Evolutionary conservation across 2,888 invertebrate genomes (phyloP).

Genomic region (Vesta saturnalis): DNA sequence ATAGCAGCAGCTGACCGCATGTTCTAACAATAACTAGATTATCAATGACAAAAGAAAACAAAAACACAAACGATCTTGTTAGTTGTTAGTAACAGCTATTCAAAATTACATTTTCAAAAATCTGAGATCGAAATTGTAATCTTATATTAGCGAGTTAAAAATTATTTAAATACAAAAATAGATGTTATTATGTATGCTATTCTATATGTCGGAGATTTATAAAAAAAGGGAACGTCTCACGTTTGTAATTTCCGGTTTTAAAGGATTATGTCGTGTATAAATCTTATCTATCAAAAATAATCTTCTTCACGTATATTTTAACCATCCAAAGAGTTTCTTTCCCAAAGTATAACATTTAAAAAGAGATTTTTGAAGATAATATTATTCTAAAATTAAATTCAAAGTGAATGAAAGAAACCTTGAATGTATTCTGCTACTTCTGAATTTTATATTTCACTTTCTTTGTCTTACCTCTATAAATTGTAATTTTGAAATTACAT

Average conservation of each 20-base stretch:
- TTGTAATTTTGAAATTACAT: neutral
- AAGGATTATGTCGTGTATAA: slow-evolving; percentile 47
- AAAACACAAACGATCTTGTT: slow-evolving; percentile 36
- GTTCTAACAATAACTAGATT: slow-evolving; percentile 46
- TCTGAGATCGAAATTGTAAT: neutral
- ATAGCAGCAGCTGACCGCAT: slow-evolving; percentile 51
- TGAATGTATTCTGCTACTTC: neutral
- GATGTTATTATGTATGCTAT: slow-evolving; percentile 2
- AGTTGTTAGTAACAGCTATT: no score
- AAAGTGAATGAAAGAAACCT: neutral
- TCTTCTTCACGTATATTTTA: slow-evolving; percentile 49
- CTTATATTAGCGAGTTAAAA: neutral
- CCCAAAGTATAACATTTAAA: slow-evolving; percentile 24
- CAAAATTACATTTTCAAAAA: slow-evolving; percentile 1
- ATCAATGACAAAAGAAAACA: slow-evolving; percentile 48
- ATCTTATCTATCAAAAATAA: slow-evolving; percentile 48
- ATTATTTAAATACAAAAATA: neutral
- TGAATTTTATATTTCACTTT: neutral
- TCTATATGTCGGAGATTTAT: slow-evolving; percentile 14
- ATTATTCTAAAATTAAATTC: neutral
- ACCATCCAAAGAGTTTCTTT: slow-evolving; percentile 35
- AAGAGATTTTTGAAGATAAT: slow-evolving; percentile 18
- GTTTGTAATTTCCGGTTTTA: slow-evolving; percentile 45
- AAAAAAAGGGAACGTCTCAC: slow-evolving; percentile 36
- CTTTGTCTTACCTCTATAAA: no score